Percentiles rank a stretch among this genome's conserved stretches.
Conservation (phyloP, 2,797 vertebrate species). For the Coreius guichenoti region DNA sequence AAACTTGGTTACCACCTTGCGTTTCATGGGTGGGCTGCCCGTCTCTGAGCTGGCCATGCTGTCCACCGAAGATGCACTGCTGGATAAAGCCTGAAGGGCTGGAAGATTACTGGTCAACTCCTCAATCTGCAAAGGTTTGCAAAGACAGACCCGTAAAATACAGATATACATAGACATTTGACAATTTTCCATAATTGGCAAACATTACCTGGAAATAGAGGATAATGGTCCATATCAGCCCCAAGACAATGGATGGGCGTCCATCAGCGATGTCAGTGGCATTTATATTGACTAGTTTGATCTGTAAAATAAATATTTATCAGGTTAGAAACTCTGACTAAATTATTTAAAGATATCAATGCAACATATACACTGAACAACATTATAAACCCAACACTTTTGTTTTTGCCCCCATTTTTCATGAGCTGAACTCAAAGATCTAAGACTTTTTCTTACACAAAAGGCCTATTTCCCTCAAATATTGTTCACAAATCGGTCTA, state of each 20-base stretch:
- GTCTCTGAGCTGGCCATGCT: slow-evolving; percentile 88
- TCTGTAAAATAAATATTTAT: slow-evolving; percentile 80
- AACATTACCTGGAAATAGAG: slow-evolving; percentile 96
- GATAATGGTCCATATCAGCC: slow-evolving; percentile 97
- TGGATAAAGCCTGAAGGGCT: slow-evolving; percentile 88
- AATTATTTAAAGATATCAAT: background rate
- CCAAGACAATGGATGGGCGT: slow-evolving; percentile 94
- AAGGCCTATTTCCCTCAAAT: too few species aligned
- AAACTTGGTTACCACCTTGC: slow-evolving; percentile 89
- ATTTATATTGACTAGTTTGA: slow-evolving; percentile 98
- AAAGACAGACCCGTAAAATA: slow-evolving; percentile 14
- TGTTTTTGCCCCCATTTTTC: too few species aligned
- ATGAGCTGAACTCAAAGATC: too few species aligned
- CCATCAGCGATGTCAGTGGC: slow-evolving; percentile 98
- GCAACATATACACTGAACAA: background rate
- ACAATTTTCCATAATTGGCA: background rate
- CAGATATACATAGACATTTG: background rate
- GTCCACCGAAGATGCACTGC: slow-evolving; percentile 92
- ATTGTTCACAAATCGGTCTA: too few species aligned
- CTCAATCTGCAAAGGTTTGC: slow-evolving; percentile 83
- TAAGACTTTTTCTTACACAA: too few species aligned
- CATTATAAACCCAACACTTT: too few species aligned
- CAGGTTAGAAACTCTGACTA: background rate
- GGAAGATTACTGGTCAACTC: slow-evolving; percentile 96
- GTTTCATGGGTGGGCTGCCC: slow-evolving; percentile 92